Evolutionary conservation across 1,140 invertebrate species (phyloP), one percentile per base, ranked within the genome.

Genomic region (Pseudomyrmex flavicornis): DNA sequence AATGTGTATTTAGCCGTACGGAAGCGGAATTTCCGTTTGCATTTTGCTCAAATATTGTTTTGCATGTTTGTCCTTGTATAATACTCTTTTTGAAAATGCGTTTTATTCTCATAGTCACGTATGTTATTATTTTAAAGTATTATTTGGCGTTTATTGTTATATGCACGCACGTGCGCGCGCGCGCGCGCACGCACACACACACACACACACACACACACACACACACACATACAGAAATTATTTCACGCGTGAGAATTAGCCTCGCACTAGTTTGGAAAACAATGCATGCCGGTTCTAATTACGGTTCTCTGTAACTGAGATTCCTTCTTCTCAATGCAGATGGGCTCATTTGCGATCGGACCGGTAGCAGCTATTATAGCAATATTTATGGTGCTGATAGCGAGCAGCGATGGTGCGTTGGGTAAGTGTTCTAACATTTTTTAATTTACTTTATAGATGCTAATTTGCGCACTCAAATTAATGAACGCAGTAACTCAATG

Each of bases 301-400:
- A 85, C 85, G 48, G n/a, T 12, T 82, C 4, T 35, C 65, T 83
- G 52, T 79, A 86, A 89, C 66, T 74, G 20, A 83, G 22, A 22
- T 77, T 66, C 65, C 85, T 90, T 90, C 56, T 88, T 92, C 89
- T 84, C 82, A 68, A 93, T 94, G 73, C 90, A 94, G 93, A 93
- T 94, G 93, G 91, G 91, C 89, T 91, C 90, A 85, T 89, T 90
- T 72, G 90, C 89, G 88, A 93, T 93, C 85, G 86, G 92, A 73
- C 88, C 85, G 85, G 80, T 91, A 69, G 88, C 91, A 85, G 56
- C 82, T 48, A 52, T 86, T 56, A 56, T 65, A 63, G 56, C 56
- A 84, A 75, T 92, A 58, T 73, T 93, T 58, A 56, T 91, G 80
- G 83, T 82, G 62, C 84, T 91, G 65, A 83, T 92, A 85, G 91